Base-by-base conservation (phyloP, 2,113 vertebrate species). In the Thalassarche chlororhynchos region DNA sequence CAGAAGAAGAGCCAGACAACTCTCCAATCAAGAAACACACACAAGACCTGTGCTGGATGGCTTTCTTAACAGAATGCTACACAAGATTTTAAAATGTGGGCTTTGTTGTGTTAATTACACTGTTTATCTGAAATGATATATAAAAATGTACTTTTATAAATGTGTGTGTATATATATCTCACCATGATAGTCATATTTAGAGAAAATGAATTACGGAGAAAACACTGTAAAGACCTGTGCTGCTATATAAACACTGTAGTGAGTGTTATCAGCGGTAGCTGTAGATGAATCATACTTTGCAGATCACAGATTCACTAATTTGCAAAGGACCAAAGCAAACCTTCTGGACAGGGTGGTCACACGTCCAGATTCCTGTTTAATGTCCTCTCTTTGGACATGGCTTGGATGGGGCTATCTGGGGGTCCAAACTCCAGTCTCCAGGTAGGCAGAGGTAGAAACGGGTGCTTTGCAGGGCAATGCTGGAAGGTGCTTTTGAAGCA, bases 71-170 rank as follows among this genome's bases (percentile, higher is more conserved):
- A 78, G 36, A 31, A 58, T 3, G 3, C 38, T 12, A 38, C 31
- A 12, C 25, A 21, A 20, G 40, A 54, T 25, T 58, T 77, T 26
- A 9, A 54, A 79, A 23, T 12, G 21, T 32, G 76, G 40, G 46
- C 19, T 64, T 62, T 86, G 75, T 54, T 68, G n/a, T 78, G 54
- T 61, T 95, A 79, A 91, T 95, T 74, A 51, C 1, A 16, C 26
- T 90, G 62, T 75, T 95, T 93, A 47, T 79, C 84, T 84, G 94
- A 57, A 94, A 92, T 17, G 29, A 36, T n/a, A 44, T 65, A 70
- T 31, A 6, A 94, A 93, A 95, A 89, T 21, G 49, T 17, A 6
- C 38, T 68, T 84, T 54, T 18, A 1, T 6, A 65, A 69, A 32
- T 42, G 38, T 25, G 11, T 52, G 20, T 34, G 12, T 23, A 3